Evolutionary conservation across 2,888 invertebrate genomes (phyloP).

Genomic region (Trissoscelio sp.): DNA sequence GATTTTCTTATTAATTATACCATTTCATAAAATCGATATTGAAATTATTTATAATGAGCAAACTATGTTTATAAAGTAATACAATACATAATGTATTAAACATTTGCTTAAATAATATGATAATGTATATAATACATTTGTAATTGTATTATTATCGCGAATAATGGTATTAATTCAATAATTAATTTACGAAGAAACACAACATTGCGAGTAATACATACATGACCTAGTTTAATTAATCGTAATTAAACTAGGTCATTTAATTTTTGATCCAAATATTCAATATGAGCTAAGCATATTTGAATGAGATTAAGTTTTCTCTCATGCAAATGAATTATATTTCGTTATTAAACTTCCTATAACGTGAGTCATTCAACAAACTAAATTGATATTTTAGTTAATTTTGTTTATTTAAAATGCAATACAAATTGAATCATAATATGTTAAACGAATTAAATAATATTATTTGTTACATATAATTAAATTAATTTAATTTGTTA

Average conservation of each 20-base stretch:
- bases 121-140: background rate
- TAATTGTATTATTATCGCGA: background rate
- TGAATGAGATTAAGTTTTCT: background rate
- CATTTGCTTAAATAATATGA: too few species aligned
- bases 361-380: too few species aligned
- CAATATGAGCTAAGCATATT: background rate
- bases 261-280: background rate
- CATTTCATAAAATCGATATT: background rate
- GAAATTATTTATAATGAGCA: too few species aligned
- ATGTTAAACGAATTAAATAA: too few species aligned
- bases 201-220: background rate
- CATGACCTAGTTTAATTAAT: background rate
- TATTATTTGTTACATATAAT: too few species aligned
- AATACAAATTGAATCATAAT: too few species aligned
- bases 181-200: background rate
- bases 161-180: background rate
- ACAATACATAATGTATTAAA: background rate
- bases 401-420: too few species aligned
- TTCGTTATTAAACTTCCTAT: background rate
- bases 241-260: background rate
- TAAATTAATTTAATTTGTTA: too few species aligned
- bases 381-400: too few species aligned
- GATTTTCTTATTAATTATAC: conserved; percentile 3
- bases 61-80: background rate
- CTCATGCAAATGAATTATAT: background rate